A percentile compares a stretch with the other conserved stretches of the same genome.
phyloP scores from a whole-genome alignment of 1,140 invertebrate species.

The Cherax destructor region DNA sequence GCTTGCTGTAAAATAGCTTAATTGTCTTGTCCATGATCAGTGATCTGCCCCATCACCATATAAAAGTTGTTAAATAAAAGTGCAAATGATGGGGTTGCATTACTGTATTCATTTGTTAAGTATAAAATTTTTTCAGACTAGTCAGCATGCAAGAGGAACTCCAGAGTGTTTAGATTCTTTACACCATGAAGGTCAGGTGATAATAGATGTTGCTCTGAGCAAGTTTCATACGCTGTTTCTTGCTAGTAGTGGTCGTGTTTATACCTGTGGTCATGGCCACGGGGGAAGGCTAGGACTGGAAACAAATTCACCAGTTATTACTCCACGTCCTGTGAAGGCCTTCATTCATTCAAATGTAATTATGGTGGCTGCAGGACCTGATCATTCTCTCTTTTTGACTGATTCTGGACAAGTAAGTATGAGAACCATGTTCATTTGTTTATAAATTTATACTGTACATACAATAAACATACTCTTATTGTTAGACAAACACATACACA shows the following conservation, averaged over 20 bases:
- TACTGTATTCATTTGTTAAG: neutral
- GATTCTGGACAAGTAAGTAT: constrained; percentile 49
- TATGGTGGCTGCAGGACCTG: constrained; percentile 31
- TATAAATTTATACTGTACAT: too few species aligned
- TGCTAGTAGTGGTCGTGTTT: constrained; percentile 45
- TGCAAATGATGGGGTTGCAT: neutral
- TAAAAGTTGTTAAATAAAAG: neutral
- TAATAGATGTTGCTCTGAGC: constrained; percentile 39
- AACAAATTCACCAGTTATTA: constrained; percentile 39
- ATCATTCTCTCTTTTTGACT: constrained; percentile 57
- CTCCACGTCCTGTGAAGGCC: constrained; percentile 37
- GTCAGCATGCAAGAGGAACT: constrained; percentile 29
- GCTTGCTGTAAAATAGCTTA: too few species aligned
- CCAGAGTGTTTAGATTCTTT: constrained; percentile 52
- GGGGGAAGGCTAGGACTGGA: constrained; percentile 53
- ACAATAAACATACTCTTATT: too few species aligned
- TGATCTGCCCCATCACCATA: too few species aligned
- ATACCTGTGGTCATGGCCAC: constrained; percentile 56
- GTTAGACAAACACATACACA: too few species aligned
- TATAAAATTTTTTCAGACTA: constrained; percentile 10
- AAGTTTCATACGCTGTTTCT: constrained; percentile 60
- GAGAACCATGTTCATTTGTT: too few species aligned
- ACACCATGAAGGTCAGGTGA: constrained; percentile 33
- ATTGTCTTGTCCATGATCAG: too few species aligned
- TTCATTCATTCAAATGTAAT: constrained; percentile 27